Percentiles rank a stretch among this genome's conserved stretches.
These are phyloP conservation scores for Lasioglossum lativentre DNA, from an alignment of 2,888 invertebrate species.

Conservation along the genomic window DNA sequence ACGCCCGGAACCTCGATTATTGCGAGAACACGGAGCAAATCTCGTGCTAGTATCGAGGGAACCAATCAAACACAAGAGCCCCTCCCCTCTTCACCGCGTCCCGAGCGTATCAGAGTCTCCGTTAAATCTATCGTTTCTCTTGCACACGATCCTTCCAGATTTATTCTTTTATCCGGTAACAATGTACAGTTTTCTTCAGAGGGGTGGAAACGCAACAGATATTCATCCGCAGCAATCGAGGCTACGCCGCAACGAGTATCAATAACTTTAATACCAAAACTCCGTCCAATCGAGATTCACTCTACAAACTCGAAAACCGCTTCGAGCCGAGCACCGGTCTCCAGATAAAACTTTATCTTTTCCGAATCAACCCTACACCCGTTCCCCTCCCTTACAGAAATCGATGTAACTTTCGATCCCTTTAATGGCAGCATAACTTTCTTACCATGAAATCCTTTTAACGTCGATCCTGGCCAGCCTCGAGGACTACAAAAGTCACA, in stretches of 20 bases:
- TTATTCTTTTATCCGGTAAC: constrained; percentile 2
- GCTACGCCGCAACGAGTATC: not conserved
- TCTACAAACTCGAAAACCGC: constrained; percentile 5
- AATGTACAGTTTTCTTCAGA: not conserved
- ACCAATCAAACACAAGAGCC: constrained; percentile 3
- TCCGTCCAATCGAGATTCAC: not conserved
- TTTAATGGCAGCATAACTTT: constrained; percentile 6
- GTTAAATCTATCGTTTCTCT: not conserved
- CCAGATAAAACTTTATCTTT: not conserved
- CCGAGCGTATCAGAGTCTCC: not conserved
- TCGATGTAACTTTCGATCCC: constrained; percentile 8
- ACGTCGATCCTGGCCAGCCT: not conserved
- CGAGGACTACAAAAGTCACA: not conserved
- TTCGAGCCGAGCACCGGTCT: not conserved
- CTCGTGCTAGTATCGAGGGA: not conserved
- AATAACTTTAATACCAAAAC: not conserved
- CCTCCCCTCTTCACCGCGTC: not conserved
- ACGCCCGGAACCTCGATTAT: constrained; percentile 6
- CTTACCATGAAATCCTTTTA: constrained; percentile 1
- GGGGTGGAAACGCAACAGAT: not conserved
- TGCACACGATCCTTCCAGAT: not conserved
- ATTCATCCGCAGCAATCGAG: not conserved
- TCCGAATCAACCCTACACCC: not conserved
- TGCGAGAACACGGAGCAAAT: not conserved
- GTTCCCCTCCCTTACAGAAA: not conserved